Base-by-base conservation (phyloP, 2,113 vertebrate genomes). In the Rissa tridactyla region DNA sequence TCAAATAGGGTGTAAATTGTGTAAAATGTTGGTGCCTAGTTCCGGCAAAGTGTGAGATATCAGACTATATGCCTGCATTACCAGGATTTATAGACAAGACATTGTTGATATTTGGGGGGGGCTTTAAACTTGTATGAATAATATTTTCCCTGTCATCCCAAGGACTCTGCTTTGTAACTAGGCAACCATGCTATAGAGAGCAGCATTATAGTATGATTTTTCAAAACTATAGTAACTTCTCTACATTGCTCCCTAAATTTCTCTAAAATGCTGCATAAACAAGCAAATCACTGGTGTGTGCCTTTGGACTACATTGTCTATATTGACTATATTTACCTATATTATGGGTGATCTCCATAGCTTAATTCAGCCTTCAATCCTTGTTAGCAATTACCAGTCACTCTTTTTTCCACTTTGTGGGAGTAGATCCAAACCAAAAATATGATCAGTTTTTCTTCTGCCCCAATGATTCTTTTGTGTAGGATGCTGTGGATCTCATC, bases 111-210 rank as follows among this genome's bases (percentile, higher is more conserved):
- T 84, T 72, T 86, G 52, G 51, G 46, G 65, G 69, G 64, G 36
- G 51, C n/a, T 90, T 94, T 85, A 92, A 76, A 86, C 42, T 84
- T 79, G 26, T 81, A 81, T 71, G 61, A 94, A 80, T 78, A 64
- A 40, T 64, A 64, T 57, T 90, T 93, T 93, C 47, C 15, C 32
- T 93, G 42, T 80, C 46, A 87, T 91, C 69, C 52, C 76, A 92
- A 90, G n/a, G 57, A 72, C 47, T 92, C 30, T 84, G 57, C 46
- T 81, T 82, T 84, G 92, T 97, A 95, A 85, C 96, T 86, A 97
- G 81, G 94, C 93, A 97, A 95, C 96, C 54, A 81, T 13, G 23
- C 17, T 87, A 78, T 32, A 93, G 32, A 72, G 46, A 89, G 34
- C 26, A 75, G 58, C 40, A 82, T 47, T 84, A 82, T 42, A 84